These are phyloP conservation scores for Dasyprocta punctata DNA, from an alignment of 2,113 vertebrate genomes.

Conservation along the genomic window DNA sequence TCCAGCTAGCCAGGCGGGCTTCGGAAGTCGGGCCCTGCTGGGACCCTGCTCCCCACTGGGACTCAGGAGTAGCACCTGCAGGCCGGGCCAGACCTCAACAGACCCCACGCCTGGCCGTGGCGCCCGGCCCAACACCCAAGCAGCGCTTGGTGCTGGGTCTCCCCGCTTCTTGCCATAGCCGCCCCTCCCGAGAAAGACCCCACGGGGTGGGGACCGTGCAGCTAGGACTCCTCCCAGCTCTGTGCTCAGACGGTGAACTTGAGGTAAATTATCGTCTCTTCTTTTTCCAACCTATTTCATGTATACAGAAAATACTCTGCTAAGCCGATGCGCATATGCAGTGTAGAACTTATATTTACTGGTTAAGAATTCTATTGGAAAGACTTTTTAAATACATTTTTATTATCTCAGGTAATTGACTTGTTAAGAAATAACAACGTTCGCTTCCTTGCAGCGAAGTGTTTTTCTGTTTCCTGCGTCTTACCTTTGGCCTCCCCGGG, in stretches of 20 bases:
- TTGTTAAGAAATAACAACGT: too few relatives aligned
- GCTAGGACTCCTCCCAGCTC: not conserved
- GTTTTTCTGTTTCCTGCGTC: not conserved
- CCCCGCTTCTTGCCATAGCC: too few relatives aligned
- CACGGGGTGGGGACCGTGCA: not conserved
- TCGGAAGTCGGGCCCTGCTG: not conserved
- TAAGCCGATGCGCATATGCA: not conserved
- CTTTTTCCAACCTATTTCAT: not conserved
- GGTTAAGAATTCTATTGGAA: not conserved
- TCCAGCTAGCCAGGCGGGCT: not conserved
- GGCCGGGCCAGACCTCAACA: not conserved
- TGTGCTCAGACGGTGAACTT: not conserved
- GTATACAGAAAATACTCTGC: not conserved
- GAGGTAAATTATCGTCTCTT: not conserved
- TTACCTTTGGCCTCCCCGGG: rapidly evolving
- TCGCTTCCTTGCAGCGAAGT: not conserved
- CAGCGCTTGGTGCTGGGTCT: too few relatives aligned
- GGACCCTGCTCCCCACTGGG: not conserved
- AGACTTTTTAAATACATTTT: not conserved
- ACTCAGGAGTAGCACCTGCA: not conserved
- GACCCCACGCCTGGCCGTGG: not conserved
- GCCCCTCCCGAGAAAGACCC: not conserved
- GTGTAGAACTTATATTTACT: not conserved
- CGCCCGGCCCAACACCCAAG: not conserved
- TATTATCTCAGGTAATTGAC: not conserved